Base-by-base conservation (phyloP, 2,888 invertebrate species). In the Lasioglossum morio region DNA sequence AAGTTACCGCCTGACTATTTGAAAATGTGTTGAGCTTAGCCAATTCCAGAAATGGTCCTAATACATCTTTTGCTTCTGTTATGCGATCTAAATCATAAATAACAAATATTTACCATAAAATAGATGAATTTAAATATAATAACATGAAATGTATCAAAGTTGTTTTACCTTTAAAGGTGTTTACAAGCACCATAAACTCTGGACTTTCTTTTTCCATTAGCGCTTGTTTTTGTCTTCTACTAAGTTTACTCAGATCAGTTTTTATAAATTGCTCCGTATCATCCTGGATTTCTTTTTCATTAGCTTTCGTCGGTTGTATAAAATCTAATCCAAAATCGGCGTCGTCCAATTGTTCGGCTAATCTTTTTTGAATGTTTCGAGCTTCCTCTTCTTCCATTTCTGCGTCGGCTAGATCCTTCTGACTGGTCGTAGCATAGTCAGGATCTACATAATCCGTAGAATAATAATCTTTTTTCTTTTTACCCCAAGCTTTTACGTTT, bases 371-470 rank as follows among this genome's bases (percentile, higher is more conserved):
- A 82, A 98, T 97, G 88, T 96, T 97, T 93, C 96, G 97, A 0
- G 98, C 98, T 96, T 98, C 98, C 92, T 97, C 96, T 94, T 98
- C 98, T 95, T 98, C 98, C 85, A 97, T 96, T 87, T 97, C 97
- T 8, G 98, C 98, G 89, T 97, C 96, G 91, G 97, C 97, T 90
- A 97, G 97, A 92, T 97, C 97, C 91, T 96, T 96, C 63, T 97
- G 97, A 93, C 85, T 94, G 19, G 91, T 80, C 4, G 91, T 97
- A 72, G 97, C 97, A 96, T 97, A 98, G 95, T 98, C 98, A 92
- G 97, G 97, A 96, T 99, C 99, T 27, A 98, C 97, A 95, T 98
- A 98, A 95, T 99, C 98, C 0, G 98, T 98, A 77, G 97, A 97
- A 95, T 98, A 99, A 94, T 97, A 99, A 57, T 96, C 96, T 83